phyloP scores from a whole-genome alignment of 2,113 vertebrate genomes.

The Ochotona princeps region DNA sequence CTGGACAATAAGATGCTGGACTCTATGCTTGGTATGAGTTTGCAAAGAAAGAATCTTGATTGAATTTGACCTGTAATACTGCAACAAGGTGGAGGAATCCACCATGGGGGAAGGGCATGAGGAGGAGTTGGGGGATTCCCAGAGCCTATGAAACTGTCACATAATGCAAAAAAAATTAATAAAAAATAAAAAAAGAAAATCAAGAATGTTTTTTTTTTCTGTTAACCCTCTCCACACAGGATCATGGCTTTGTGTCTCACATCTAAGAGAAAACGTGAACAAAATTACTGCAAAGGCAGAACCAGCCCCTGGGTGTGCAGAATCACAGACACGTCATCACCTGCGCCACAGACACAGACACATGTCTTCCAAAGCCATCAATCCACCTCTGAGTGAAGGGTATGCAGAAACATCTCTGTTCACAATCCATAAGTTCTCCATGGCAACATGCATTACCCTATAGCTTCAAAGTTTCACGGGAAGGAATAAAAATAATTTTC shows the following conservation, averaged over 20 bases:
- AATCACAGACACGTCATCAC: neutral
- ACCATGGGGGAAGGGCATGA: no score
- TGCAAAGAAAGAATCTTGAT: no score
- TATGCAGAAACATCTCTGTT: neutral
- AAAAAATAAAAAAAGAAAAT: no score
- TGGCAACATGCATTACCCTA: slow-evolving; percentile 61
- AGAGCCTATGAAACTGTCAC: no score
- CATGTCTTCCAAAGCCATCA: neutral
- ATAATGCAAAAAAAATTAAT: no score
- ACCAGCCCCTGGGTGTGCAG: neutral
- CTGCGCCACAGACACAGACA: neutral
- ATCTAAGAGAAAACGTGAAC: neutral
- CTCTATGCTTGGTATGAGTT: no score
- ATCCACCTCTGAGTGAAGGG: neutral
- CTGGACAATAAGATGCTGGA: no score
- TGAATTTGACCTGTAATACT: no score
- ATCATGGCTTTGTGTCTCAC: neutral
- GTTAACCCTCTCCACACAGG: neutral
- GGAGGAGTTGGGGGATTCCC: no score
- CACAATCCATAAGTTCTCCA: slow-evolving; percentile 48
- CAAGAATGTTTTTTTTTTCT: no score
- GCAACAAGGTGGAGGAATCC: no score
- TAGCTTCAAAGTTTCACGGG: slow-evolving; percentile 20
- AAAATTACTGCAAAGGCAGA: neutral
- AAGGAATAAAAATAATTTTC: slow-evolving; percentile 49